phyloP scores from a whole-genome alignment of 2,888 invertebrate genomes.

The Dastarcus helophoroides region DNA sequence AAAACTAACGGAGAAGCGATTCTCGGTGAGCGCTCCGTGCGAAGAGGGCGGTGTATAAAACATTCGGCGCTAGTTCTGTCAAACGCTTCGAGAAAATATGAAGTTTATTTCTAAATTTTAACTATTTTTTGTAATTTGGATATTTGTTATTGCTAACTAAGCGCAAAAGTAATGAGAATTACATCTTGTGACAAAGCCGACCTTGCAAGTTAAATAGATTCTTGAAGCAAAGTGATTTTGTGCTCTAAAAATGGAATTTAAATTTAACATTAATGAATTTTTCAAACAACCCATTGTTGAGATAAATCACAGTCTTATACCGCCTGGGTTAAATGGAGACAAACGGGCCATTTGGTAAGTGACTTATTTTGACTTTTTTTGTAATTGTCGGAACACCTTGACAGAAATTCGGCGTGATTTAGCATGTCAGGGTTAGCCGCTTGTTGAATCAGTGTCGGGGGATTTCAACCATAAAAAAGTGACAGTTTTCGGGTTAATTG shows the following conservation, averaged over 20 bases:
- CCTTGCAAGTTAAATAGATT: conserved; percentile 1
- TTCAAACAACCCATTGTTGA: conserved; percentile 42
- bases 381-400: too few species aligned
- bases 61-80: neutral
- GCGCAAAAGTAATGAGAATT: neutral
- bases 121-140: too few species aligned
- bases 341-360: conserved; percentile 41
- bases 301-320: conserved; percentile 40
- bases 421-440: too few species aligned
- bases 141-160: too few species aligned
- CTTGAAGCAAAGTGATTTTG: conserved; percentile 1
- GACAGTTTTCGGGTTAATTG: too few species aligned
- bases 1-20: neutral
- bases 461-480: too few species aligned
- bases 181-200: neutral
- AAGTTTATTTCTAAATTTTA: conserved; percentile 1
- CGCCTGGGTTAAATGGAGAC: conserved; percentile 43
- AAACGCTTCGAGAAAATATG: too few species aligned
- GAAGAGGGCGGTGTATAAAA: conserved; percentile 1
- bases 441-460: too few species aligned
- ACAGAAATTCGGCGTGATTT: too few species aligned
- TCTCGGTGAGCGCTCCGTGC: neutral
- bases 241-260: conserved; percentile 43
- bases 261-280: conserved; percentile 42
- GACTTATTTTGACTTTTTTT: too few species aligned